These are phyloP conservation scores for Rostratula benghalensis DNA, from an alignment of 2,113 vertebrate genomes.

Conservation along the genomic window DNA sequence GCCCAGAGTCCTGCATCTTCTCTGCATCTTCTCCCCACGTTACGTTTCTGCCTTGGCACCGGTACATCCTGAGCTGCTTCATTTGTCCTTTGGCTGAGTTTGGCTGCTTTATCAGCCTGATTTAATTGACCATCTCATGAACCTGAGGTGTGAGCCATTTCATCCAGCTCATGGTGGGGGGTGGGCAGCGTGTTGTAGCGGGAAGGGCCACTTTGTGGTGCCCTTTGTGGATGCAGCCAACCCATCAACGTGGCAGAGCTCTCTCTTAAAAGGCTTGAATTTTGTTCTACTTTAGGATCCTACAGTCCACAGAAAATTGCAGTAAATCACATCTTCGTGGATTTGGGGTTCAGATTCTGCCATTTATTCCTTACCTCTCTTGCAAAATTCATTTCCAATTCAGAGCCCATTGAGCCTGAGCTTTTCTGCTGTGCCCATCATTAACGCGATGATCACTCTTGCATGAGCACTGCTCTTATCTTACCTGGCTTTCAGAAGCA, in stretches of 20 bases:
- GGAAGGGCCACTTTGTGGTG: background rate
- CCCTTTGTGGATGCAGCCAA: background rate
- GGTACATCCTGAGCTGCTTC: background rate
- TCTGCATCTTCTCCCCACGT: background rate
- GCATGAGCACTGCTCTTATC: background rate
- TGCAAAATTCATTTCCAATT: background rate
- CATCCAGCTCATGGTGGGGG: background rate
- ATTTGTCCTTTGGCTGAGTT: slow-evolving; percentile 16
- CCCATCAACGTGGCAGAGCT: background rate
- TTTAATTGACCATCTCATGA: background rate
- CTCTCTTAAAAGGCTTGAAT: background rate
- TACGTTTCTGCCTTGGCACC: background rate
- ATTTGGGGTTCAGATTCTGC: background rate
- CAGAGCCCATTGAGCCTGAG: background rate
- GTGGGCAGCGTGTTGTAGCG: background rate
- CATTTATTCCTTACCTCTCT: background rate
- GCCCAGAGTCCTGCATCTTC: background rate
- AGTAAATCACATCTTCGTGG: background rate
- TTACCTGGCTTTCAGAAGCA: background rate
- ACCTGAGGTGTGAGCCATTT: background rate
- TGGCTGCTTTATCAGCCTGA: background rate
- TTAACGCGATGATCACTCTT: background rate
- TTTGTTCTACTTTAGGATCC: background rate
- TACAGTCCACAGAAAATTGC: background rate
- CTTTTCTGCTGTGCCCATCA: background rate